phyloP scores from a whole-genome alignment of 2,797 vertebrate genomes.

The Nasua narica region DNA sequence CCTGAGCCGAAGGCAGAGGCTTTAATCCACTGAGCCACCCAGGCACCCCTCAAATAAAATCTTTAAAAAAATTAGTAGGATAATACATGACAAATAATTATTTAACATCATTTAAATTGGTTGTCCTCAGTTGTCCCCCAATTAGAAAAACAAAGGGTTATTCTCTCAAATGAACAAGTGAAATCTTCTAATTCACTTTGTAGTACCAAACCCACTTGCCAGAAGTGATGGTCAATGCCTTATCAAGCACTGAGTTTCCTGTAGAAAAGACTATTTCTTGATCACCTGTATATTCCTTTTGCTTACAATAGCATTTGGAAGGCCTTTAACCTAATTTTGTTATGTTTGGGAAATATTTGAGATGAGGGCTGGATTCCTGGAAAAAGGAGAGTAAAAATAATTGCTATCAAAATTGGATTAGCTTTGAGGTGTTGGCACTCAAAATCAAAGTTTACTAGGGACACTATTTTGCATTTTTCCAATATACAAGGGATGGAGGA shows the following conservation, averaged over 20 bases:
- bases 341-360: background rate
- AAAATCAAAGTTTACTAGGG: background rate
- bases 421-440: background rate
- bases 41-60: too few relatives aligned
- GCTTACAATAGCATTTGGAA: background rate
- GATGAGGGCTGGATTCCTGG: background rate
- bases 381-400: background rate
- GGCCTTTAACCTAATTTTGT: background rate
- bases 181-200: background rate
- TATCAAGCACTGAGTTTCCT: background rate
- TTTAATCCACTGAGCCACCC: too few relatives aligned
- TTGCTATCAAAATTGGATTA: background rate
- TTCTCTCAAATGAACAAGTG: background rate
- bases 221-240: background rate
- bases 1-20: too few relatives aligned
- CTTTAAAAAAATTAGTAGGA: background rate
- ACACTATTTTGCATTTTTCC: background rate
- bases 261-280: background rate
- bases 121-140: background rate
- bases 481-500: background rate
- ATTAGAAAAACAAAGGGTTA: background rate
- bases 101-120: background rate
- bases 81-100: background rate
- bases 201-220: background rate
- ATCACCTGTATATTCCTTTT: background rate